These are phyloP conservation scores for Meteorus cinctellus DNA, from an alignment of 2,888 invertebrate genomes.

Conservation along the genomic window DNA sequence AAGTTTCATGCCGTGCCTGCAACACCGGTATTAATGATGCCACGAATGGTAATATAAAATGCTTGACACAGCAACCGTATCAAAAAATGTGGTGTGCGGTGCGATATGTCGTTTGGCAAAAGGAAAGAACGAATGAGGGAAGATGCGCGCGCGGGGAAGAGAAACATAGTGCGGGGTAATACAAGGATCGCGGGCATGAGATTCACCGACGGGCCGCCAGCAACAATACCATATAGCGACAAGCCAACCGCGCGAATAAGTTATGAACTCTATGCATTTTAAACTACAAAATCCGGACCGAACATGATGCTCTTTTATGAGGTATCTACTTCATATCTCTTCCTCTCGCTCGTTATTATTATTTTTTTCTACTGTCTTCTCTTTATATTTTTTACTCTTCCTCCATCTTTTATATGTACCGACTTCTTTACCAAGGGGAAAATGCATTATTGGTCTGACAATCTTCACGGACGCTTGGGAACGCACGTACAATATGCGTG, in stretches of 20 bases:
- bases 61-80: conserved; percentile 1
- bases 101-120: neutral
- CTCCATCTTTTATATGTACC: conserved; percentile 28
- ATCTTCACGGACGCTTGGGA: conserved; percentile 51
- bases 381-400: conserved; percentile 33
- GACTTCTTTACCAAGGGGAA: conserved; percentile 50
- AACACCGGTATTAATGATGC: neutral
- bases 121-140: neutral
- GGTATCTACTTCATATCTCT: conserved; percentile 35
- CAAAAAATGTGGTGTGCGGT: conserved; percentile 4
- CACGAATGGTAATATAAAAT: conserved; percentile 4
- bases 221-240: conserved; percentile 40
- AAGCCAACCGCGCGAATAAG: conserved; percentile 64
- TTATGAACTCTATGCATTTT: conserved; percentile 71
- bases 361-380: conserved; percentile 23
- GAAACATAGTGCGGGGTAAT: conserved; percentile 36
- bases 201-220: conserved; percentile 36
- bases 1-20: neutral
- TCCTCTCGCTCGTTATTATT: conserved; percentile 8
- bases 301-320: conserved; percentile 60
- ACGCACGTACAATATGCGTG: conserved; percentile 40
- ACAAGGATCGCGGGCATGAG: conserved; percentile 26
- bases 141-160: neutral
- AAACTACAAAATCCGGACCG: conserved; percentile 67
- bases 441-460: conserved; percentile 68